phyloP scores from a whole-genome alignment of 2,888 invertebrate species.

The Scaptomyza caliginosa region DNA sequence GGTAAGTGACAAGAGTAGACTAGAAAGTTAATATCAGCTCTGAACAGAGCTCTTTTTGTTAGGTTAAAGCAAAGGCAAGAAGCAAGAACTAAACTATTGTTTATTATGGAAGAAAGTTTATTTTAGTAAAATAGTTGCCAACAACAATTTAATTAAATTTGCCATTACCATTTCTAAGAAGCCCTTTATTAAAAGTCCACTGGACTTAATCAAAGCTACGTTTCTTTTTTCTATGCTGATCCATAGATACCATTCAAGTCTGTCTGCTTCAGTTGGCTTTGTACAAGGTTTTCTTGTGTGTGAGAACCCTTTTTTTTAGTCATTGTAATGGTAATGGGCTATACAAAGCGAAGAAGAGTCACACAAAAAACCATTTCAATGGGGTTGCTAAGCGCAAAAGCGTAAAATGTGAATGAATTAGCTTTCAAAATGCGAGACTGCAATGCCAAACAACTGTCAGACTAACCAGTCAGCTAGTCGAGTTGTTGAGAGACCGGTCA shows the following conservation, averaged over 20 bases:
- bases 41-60: too few relatives aligned
- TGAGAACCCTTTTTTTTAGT: neutral
- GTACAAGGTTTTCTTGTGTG: neutral
- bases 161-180: too few relatives aligned
- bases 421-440: constrained; percentile 52
- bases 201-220: neutral
- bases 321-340: constrained; percentile 12
- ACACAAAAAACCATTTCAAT: constrained; percentile 17
- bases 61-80: too few relatives aligned
- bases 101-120: too few relatives aligned
- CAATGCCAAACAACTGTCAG: constrained; percentile 53
- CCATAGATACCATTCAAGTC: neutral
- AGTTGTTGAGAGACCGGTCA: constrained; percentile 8
- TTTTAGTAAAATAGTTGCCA: too few relatives aligned
- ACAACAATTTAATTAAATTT: neutral
- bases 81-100: too few relatives aligned
- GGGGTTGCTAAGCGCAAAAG: constrained; percentile 38
- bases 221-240: neutral
- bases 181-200: neutral
- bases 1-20: too few relatives aligned
- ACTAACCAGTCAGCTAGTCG: constrained; percentile 28
- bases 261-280: neutral
- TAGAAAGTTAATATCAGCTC: too few relatives aligned
- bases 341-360: constrained; percentile 1
- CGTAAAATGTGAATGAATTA: constrained; percentile 69